Evolutionary conservation across 2,113 vertebrate species (phyloP), one percentile per base, ranked within the genome.

Genomic region (Scartelaos histophorus): DNA sequence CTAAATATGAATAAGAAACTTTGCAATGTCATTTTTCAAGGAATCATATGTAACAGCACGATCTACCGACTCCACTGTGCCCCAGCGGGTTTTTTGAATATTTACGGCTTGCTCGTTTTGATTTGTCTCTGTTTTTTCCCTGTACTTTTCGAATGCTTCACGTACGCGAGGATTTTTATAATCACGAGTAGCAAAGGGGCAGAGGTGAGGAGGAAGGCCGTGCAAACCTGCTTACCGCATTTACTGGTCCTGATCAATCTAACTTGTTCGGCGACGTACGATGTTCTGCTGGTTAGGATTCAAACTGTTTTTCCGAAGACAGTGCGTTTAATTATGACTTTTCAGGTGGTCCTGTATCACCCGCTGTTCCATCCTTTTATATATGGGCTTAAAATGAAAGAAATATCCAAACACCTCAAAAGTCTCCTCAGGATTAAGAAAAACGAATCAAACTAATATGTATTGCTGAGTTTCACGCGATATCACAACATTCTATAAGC

Each of bases 1-100:
- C 0, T 70, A 21, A 70, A 10, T 22, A 19, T 16, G 0, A 11
- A 61, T 5, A 34, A 4, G 0, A 51, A 82, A 58, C 68, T 74
- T 9, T 82, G 80, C 25, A 67, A 0, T 0, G 67, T 70, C 0
- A 54, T 9, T 35, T 65, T 83, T 0, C 71, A 61, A 9, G 82
- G 78, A 5, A 67, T 85, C 2, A 76, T 85, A 43, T 83, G 77
- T 12, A 76, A 83, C 57, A 83, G 60, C 5, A 7, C 64, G 12
- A 1, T 75, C 7, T 70, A 60, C 13, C 53, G 21, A 0, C 77
- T 82, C 15, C 22, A 73, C 0, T 85, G 80, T 64, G 56, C 62
- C 0, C 19, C n/a, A 9, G 17, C 51, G 9, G 51, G 51, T 0
- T 0, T 70, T 62, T 13, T 16, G n/a, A 67, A 21, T 13, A 25